Conservation (phyloP, 2,797 vertebrate species). For the Selene dorsalis region DNA sequence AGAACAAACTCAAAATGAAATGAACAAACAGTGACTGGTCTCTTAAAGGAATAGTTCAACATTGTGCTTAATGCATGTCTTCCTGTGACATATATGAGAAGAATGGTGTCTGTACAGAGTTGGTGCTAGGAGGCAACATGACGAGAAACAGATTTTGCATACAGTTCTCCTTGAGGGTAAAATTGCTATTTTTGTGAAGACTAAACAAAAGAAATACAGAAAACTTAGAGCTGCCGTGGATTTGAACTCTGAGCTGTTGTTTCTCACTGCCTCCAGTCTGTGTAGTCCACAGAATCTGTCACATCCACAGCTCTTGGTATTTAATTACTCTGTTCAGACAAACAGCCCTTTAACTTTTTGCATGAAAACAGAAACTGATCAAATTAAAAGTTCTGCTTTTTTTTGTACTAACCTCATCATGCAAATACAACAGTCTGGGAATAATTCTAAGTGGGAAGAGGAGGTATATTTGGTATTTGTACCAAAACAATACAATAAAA, state of each 20-base stretch:
- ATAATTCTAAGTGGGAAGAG: too few relatives aligned
- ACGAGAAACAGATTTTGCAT: background rate
- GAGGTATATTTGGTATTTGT: background rate
- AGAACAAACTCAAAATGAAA: background rate
- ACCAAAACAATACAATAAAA: background rate
- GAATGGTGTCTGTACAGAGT: background rate
- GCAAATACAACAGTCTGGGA: background rate
- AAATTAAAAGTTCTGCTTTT: background rate
- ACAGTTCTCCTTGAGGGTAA: background rate
- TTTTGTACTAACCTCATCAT: background rate
- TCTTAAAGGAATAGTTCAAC: too few relatives aligned
- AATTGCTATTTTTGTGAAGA: background rate
- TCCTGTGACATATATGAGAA: background rate
- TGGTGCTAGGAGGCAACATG: background rate
- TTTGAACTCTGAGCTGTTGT: background rate
- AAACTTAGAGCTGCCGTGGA: background rate
- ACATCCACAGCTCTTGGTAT: background rate
- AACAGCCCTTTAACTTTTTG: background rate
- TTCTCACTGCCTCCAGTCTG: background rate
- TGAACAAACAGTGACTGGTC: background rate
- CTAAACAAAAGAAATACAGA: background rate
- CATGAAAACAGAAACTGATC: background rate
- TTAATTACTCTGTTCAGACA: background rate
- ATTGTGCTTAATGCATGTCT: background rate
- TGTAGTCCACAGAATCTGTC: slow-evolving; percentile 10